Evolutionary conservation across 2,797 vertebrate species (phyloP), one percentile per base, ranked within the genome.

Genomic region (Tragopan temminckii): DNA sequence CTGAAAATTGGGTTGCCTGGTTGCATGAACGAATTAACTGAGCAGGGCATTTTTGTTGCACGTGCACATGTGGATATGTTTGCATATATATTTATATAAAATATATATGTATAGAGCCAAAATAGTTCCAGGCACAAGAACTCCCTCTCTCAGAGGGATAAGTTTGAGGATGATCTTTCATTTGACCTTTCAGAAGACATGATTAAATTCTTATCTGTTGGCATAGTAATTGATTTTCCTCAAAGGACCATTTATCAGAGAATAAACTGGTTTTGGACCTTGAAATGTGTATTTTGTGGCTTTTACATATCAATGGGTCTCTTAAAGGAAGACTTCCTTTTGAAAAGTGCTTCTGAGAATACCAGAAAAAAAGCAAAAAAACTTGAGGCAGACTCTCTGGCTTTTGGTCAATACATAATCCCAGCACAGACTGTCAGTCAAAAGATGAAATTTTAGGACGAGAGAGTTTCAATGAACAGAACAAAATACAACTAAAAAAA

Each of bases 181-280:
- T 94, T 92, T 95, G 72, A 93, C 86, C 86, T 96, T 95, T 95
- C 81, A 82, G 76, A 85, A 89, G 69, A 64, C 17, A 45, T 48
- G 69, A 96, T 80, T 87, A 93, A 95, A 94, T 42, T 91, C 59
- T 66, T 52, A 27, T 83, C 62, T 87, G 31, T 69, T 76, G 53
- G 62, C 58, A 80, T 2, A n/a, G 20, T 66, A 92, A 94, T 62
- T 89, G 81, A 71, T 90, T 82, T 93, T 78, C 46, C 75, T 62
- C 33, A 72, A 59, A 89, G 59, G 79, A 40, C 11, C 19, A 78
- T 93, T 94, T 93, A 90, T 95, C 69, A 92, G 62, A 92, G 35
- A 77, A 90, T 75, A 92, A 94, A 85, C 43, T 46, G 43, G 16
- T 42, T 89, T 93, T 85, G 36, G 43, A 85, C 42, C 27, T 77